Base-by-base conservation (phyloP, 2,113 vertebrate genomes). In the Entomyzon cyanotis region DNA sequence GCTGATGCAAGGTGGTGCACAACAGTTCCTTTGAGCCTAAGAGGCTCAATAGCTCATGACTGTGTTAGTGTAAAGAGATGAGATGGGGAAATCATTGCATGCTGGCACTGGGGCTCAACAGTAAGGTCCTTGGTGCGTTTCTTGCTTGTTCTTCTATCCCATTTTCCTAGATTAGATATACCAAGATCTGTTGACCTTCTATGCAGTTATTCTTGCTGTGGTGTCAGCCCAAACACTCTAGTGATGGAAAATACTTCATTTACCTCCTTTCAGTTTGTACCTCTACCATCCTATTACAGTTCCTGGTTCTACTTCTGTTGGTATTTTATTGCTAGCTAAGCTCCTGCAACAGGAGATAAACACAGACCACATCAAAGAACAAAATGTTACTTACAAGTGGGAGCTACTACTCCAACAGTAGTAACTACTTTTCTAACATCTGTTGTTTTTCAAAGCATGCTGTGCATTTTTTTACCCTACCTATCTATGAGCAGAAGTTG, bases 211-310 rank as follows among this genome's bases (percentile, higher is more conserved):
- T 58, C n/a, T 60, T 83, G 59, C 33, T 47, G 13, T 63, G 59
- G 18, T 5, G 2, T 21, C 23, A 69, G 60, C 86, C 64, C 86
- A 92, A 96, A 80, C 44, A 90, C 31, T 76, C 49, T 39, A 44
- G 50, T 89, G 75, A 59, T 50, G 46, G 60, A 56, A 95, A 85
- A 94, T 77, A 95, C 91, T 97, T 97, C 31, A 82, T 77, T 80
- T 94, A 81, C 42, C 53, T 95, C 84, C 68, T 87, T 95, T 92
- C 44, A 93, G 75, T 96, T 62, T 94, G 90, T 70, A 80, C 63
- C 59, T 90, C 16, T 63, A 31, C 23, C 50, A 24, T 76, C 63
- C 84, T 76, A 33, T 46, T 90, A 13, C 21, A 67, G 31, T 20
- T 91, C 35, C 27, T 60, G 46, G 24, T 46, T 50, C 22, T 42